phyloP scores from a whole-genome alignment of 2,797 vertebrate species.

The Falco rusticolus region DNA sequence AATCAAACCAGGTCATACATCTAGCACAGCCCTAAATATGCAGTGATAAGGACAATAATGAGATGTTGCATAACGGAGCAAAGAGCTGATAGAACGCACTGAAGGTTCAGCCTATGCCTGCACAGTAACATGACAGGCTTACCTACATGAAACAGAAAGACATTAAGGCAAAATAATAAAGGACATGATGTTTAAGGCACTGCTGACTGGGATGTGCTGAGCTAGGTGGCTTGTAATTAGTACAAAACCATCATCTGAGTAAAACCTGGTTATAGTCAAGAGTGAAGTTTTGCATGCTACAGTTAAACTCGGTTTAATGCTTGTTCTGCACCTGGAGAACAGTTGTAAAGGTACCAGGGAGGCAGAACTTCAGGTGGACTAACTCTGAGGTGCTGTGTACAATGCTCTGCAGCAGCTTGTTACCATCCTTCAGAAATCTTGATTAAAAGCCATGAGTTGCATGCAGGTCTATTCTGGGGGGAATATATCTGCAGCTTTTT shows the following conservation, averaged over 20 bases:
- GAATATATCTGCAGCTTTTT: rapidly evolving
- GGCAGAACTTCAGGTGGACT: not conserved
- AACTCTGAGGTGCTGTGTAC: not conserved
- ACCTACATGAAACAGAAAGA: not conserved
- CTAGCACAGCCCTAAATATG: not conserved
- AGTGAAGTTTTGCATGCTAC: rapidly evolving
- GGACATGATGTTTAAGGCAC: not conserved
- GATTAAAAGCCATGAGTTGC: not conserved
- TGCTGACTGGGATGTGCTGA: not conserved
- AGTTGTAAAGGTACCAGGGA: no score
- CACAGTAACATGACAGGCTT: not conserved
- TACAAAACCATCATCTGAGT: not conserved
- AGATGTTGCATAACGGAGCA: not conserved
- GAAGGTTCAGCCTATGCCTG: not conserved
- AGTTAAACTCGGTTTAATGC: rapidly evolving
- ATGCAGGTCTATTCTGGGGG: not conserved
- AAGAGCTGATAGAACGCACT: rapidly evolving
- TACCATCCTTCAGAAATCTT: no score
- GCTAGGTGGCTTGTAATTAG: not conserved
- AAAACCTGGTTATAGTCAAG: rapidly evolving
- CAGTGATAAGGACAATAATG: not conserved
- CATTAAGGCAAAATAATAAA: not conserved
- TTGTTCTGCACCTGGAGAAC: not conserved
- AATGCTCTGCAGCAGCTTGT: not conserved
- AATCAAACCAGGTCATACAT: rapidly evolving